Evolutionary conservation across 2,113 vertebrate species (phyloP).

Genomic region (Uria aalge): DNA sequence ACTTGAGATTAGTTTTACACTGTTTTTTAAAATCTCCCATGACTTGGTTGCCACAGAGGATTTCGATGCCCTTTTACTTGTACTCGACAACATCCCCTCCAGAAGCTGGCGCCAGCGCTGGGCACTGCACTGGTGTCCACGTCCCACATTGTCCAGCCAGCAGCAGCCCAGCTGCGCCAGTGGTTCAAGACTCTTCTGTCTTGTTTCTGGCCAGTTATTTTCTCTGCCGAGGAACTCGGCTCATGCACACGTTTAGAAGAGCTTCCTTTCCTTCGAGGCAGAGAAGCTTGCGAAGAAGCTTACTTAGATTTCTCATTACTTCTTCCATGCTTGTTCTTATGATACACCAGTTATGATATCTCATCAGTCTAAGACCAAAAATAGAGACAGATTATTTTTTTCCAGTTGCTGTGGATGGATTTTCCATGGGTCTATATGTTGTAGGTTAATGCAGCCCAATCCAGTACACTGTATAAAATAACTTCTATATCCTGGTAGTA

Average conservation of each 20-base stretch:
- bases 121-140: background rate
- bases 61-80: background rate
- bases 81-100: background rate
- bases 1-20: background rate
- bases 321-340: background rate
- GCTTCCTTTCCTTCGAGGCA: background rate
- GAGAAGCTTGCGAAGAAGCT: background rate
- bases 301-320: background rate
- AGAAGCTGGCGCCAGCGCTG: rapidly evolving
- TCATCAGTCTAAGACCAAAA: background rate
- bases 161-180: background rate
- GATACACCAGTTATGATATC: background rate
- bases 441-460: background rate
- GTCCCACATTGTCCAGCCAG: background rate
- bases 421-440: background rate
- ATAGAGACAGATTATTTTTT: background rate
- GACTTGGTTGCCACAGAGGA: background rate
- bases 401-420: background rate
- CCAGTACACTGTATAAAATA: background rate
- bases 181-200: background rate
- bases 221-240: background rate
- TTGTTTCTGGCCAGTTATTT: background rate
- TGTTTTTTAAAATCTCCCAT: background rate
- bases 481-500: background rate
- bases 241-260: background rate